Evolutionary conservation across 2,113 vertebrate genomes (phyloP).

Genomic region (Noturus placidus): DNA sequence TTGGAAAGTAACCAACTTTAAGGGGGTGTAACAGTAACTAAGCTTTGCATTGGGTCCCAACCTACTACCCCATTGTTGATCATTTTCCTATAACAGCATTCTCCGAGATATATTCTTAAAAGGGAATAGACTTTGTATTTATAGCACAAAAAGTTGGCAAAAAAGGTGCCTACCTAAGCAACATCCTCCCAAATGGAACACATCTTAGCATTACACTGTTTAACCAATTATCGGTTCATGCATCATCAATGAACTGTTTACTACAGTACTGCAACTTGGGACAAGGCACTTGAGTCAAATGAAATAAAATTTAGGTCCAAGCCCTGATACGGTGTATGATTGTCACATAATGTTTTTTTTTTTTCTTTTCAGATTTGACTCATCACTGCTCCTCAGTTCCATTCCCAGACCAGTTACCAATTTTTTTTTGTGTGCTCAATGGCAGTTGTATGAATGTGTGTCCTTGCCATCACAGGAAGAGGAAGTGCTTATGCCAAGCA

Average conservation of each 20-base stretch:
- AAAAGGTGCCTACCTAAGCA: neutral
- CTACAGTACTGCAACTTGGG: neutral
- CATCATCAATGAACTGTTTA: neutral
- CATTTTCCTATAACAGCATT: neutral
- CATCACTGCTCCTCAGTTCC: neutral
- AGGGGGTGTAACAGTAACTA: neutral
- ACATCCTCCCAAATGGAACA: neutral
- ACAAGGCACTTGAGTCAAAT: neutral
- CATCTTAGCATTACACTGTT: neutral
- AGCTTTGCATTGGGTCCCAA: neutral
- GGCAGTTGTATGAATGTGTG: conserved; percentile 43
- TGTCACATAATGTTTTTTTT: neutral
- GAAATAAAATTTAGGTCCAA: neutral
- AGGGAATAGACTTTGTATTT: neutral
- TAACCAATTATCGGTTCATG: neutral
- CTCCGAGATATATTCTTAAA: neutral
- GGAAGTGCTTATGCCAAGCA: conserved; percentile 48
- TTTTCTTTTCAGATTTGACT: neutral
- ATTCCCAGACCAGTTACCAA: conserved; percentile 7
- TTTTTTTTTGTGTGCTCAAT: conserved; percentile 1
- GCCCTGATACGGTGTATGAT: neutral
- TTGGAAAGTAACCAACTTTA: neutral
- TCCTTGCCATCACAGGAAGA: conserved; percentile 40
- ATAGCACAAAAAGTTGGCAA: neutral
- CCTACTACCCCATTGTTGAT: neutral